phyloP scores from a whole-genome alignment of 2,113 vertebrate species.

The Psephotus haematonotus region DNA sequence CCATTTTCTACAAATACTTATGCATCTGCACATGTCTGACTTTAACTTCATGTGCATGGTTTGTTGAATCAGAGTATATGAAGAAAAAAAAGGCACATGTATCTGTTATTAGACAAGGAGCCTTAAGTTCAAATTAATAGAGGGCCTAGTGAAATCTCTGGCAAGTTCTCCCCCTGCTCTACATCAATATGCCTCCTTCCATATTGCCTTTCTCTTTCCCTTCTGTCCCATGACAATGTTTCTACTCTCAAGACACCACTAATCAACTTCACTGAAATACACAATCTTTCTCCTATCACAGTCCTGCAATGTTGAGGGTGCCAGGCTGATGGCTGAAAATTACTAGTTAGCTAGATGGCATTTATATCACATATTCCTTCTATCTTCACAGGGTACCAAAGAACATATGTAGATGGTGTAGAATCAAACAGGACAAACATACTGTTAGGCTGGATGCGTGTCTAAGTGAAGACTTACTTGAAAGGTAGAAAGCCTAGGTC shows the following conservation, averaged over 20 bases:
- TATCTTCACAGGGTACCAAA: not conserved
- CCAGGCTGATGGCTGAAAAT: not conserved
- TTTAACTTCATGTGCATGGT: not conserved
- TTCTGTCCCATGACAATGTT: accelerated
- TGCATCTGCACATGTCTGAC: not conserved
- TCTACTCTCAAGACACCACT: not conserved
- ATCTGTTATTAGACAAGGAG: not conserved
- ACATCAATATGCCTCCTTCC: not conserved
- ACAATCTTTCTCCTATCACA: not conserved
- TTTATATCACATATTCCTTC: not conserved
- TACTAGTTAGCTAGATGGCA: not conserved
- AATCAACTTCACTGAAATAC: not conserved
- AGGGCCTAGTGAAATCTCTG: not conserved
- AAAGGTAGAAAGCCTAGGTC: not conserved
- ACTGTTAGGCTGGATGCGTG: not conserved
- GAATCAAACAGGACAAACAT: not conserved
- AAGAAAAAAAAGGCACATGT: not conserved
- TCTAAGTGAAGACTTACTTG: not conserved
- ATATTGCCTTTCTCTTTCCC: not conserved
- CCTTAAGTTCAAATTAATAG: not conserved
- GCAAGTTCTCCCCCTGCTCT: accelerated
- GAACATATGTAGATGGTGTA: accelerated
- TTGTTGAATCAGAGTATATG: not conserved
- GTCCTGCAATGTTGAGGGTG: not conserved
- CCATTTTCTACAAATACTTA: not conserved